phyloP scores from a whole-genome alignment of 2,113 vertebrate genomes.

The Cheirogaleus medius region DNA sequence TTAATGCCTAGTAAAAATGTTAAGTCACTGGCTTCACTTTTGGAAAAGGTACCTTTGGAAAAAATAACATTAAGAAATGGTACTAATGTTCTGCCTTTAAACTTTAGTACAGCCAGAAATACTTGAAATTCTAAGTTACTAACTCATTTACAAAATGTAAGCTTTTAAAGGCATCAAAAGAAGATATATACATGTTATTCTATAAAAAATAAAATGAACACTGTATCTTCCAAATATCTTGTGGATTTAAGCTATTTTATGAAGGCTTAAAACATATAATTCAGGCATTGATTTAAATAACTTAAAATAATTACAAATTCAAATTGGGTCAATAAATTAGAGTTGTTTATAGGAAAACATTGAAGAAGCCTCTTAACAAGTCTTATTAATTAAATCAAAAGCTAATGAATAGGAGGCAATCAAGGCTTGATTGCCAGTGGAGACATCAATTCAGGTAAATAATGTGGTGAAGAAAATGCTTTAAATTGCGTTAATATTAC shows the following conservation, averaged over 20 bases:
- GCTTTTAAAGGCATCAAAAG: conserved; percentile 24
- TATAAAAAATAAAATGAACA: not conserved
- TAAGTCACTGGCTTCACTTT: not conserved
- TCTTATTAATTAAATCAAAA: conserved; percentile 78
- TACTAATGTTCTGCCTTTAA: not conserved
- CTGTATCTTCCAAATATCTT: conserved; percentile 30
- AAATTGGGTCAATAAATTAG: conserved; percentile 71
- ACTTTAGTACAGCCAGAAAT: not conserved
- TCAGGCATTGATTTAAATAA: conserved; percentile 62
- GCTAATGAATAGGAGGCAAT: conserved; percentile 77
- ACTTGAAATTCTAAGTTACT: conserved; percentile 3
- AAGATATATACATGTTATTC: not conserved
- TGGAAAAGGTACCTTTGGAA: not conserved
- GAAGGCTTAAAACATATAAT: conserved; percentile 53
- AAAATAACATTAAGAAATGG: not conserved
- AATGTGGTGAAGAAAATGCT: conserved; percentile 24
- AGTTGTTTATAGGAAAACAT: conserved; percentile 73
- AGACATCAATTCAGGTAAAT: conserved; percentile 71
- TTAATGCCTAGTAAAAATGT: not conserved
- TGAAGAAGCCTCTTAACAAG: conserved; percentile 66
- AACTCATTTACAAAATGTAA: not conserved
- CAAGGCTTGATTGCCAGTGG: conserved; percentile 70
- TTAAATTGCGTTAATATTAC: not conserved
- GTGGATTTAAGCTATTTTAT: conserved; percentile 25
- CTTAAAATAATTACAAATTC: conserved; percentile 42